Evolutionary conservation across 2,797 vertebrate species (phyloP).

Genomic region (Chaenodraco wilsoni): DNA sequence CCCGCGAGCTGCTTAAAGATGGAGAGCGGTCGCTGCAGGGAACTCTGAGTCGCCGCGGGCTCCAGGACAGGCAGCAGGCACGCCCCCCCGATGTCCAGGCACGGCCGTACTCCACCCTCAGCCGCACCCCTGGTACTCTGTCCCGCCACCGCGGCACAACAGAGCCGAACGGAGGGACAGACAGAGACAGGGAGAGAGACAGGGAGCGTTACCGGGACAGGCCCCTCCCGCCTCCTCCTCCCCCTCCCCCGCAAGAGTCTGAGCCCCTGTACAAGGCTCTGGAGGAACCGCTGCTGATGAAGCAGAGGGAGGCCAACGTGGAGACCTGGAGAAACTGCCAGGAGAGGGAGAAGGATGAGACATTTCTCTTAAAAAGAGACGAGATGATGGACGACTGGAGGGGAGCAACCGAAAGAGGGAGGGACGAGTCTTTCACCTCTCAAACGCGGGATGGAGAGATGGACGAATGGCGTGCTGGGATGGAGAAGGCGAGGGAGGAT

Average conservation of each 20-base stretch:
- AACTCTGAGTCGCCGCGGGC: constrained; percentile 77
- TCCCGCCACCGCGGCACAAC: constrained; percentile 70
- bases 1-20: constrained; percentile 76
- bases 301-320: constrained; percentile 65
- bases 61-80: constrained; percentile 72
- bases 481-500: constrained; percentile 72
- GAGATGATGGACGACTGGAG: constrained; percentile 74
- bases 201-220: constrained; percentile 79
- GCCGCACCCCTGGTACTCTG: constrained; percentile 74
- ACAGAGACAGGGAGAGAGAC: constrained; percentile 68
- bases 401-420: constrained; percentile 55
- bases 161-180: constrained; percentile 54
- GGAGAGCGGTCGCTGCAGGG: constrained; percentile 76
- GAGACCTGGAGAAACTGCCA: constrained; percentile 70
- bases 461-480: constrained; percentile 69
- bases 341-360: constrained; percentile 73
- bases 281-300: constrained; percentile 85
- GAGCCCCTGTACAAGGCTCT: constrained; percentile 93
- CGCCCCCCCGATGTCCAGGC: constrained; percentile 78
- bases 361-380: constrained; percentile 74
- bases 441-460: constrained; percentile 70
- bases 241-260: constrained; percentile 80
- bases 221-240: constrained; percentile 83
- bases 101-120: constrained; percentile 77
- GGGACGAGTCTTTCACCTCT: constrained; percentile 67